Percentiles rank a stretch among this genome's conserved stretches.
Evolutionary conservation across 2,113 vertebrate genomes (phyloP).

Genomic region (Chrysemys picta): DNA sequence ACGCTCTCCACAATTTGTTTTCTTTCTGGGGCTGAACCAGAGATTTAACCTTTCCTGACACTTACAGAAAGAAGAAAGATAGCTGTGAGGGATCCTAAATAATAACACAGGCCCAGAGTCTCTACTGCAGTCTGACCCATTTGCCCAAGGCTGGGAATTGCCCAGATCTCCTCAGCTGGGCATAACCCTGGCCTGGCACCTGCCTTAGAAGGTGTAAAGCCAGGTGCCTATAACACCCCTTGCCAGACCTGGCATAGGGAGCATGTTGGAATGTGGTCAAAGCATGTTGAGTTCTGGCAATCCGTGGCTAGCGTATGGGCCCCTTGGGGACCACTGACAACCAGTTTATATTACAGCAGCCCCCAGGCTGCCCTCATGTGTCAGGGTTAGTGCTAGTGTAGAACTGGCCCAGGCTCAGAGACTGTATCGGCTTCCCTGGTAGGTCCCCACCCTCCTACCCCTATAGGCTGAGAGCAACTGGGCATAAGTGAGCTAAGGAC

Average conservation of each 20-base stretch:
- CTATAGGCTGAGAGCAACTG: not conserved
- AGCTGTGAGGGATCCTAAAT: not conserved
- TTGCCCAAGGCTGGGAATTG: not conserved
- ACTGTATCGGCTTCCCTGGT: not conserved
- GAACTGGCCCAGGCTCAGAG: not conserved
- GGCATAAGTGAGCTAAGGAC: not conserved
- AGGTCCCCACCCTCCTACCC: not conserved
- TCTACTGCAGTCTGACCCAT: not conserved
- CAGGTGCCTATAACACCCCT: too few species aligned
- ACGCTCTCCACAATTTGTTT: conserved; percentile 41
- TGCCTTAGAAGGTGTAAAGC: too few species aligned
- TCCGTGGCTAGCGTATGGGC: not conserved
- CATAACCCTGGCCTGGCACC: not conserved
- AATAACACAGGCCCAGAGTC: not conserved
- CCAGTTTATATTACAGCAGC: accelerated
- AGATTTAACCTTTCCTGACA: not conserved
- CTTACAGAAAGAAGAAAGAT: not conserved
- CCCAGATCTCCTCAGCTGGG: not conserved
- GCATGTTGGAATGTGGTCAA: too few species aligned
- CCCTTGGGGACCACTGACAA: not conserved
- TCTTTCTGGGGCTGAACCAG: not conserved
- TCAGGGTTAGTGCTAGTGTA: not conserved
- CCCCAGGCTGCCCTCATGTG: not conserved
- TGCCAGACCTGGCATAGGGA: too few species aligned
- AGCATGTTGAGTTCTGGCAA: not conserved